Base-by-base conservation (phyloP, 2,797 vertebrate genomes). In the Jordanella pulchra region DNA sequence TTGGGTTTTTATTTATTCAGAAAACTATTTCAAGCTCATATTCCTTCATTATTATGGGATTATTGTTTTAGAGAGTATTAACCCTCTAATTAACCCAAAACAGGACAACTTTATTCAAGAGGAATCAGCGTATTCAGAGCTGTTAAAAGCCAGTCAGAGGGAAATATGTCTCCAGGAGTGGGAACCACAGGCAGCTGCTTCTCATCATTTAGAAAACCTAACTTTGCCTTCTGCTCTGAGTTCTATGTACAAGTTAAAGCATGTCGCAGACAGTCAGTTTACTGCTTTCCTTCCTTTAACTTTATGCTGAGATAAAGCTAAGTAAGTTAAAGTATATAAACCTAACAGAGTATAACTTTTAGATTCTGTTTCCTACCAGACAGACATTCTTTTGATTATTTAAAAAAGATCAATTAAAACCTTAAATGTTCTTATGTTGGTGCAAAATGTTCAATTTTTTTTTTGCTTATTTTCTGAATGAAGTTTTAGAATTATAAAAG, bases 121-220 rank as follows among this genome's bases (percentile, higher is more conserved):
- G 21, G n/a, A 67, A 48, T 35, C 17, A 53, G 15, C 9, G 32
- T 14, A 42, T 63, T 53, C 14, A 56, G 23, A 25, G 25, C 11
- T 60, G 47, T 65, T 68, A 69, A 48, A 81, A 64, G 55, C 65
- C 0, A 73, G 35, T 23, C 13, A 72, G n/a, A 17, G 13, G 21
- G 47, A 58, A 65, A 51, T 12, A 42, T 72, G 67, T 72, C 61
- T 60, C 7, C 56, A 69, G 72, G 60, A 18, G n/a, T 67, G 53
- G 65, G 65, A 68, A 72, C 76, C 78, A 76, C 25, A 54, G 66
- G 27, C 80, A 84, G 76, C 80, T 79, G 84, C 69, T 78, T 23
- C 67, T 15, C 54, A 63, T 86, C 84, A 51, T 13, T 45, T 61
- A 73, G 66, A 30, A 81, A 68, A 53, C 53, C 12, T 72, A 77